Evolutionary conservation across 2,797 vertebrate species (phyloP).

Genomic region (Spinibarbus caldwelli): DNA sequence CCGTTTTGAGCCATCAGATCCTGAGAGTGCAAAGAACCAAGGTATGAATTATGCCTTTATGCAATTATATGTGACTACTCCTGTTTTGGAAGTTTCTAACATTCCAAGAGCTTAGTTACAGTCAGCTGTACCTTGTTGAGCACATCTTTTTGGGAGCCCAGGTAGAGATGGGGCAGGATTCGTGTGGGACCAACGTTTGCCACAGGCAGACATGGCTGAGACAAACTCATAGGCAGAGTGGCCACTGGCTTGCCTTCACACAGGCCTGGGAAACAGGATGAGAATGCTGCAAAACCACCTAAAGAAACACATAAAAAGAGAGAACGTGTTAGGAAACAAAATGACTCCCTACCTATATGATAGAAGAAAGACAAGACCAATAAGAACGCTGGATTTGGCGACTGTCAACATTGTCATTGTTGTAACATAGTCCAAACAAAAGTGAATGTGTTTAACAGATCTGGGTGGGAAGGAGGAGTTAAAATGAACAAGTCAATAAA

Average conservation of each 20-base stretch:
- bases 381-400: not conserved
- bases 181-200: slow-evolving; percentile 93
- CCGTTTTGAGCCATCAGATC: slow-evolving; percentile 95
- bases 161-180: slow-evolving; percentile 96
- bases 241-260: slow-evolving; percentile 92
- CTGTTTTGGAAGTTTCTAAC: not conserved
- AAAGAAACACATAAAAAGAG: slow-evolving; percentile 50
- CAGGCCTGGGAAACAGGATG: slow-evolving; percentile 94
- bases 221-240: slow-evolving; percentile 93
- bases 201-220: slow-evolving; percentile 93
- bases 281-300: slow-evolving; percentile 97
- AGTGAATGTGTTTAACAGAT: slow-evolving; percentile 43
- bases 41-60: not conserved
- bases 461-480: slow-evolving; percentile 21
- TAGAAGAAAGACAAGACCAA: not conserved
- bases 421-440: slow-evolving; percentile 31
- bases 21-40: slow-evolving; percentile 67
- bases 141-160: slow-evolving; percentile 97
- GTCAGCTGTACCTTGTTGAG: slow-evolving; percentile 87
- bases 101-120: not conserved
- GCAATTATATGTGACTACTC: too few species aligned
- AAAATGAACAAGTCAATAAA: slow-evolving; percentile 55
- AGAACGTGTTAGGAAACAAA: not conserved
- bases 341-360: not conserved
- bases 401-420: slow-evolving; percentile 1